Conservation (phyloP, 2,797 vertebrate genomes). For the Valencia hispanica region DNA sequence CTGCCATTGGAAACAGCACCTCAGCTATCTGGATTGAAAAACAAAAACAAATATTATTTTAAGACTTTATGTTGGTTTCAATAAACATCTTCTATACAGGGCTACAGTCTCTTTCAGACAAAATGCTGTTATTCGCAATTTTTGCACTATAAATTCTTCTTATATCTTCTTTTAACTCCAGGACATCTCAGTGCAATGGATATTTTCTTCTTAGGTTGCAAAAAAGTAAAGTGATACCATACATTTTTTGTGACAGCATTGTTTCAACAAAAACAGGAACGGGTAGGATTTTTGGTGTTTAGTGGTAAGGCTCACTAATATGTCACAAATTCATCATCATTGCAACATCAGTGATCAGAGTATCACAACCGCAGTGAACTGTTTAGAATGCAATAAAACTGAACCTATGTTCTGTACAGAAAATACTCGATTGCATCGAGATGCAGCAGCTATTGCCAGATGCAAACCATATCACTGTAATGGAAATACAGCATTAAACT, state of each 20-base stretch:
- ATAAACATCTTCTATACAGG: not conserved
- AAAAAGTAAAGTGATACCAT: not conserved
- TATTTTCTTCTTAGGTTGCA: not conserved
- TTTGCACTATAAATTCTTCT: not conserved
- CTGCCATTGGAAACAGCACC: conserved; percentile 88
- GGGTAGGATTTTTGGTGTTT: no score
- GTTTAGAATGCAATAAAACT: no score
- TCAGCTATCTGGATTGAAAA: conserved; percentile 87
- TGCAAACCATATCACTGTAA: no score
- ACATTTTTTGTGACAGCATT: not conserved
- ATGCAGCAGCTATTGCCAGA: no score
- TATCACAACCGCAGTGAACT: no score
- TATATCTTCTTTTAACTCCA: not conserved
- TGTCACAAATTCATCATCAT: no score
- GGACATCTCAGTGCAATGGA: not conserved
- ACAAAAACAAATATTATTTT: not conserved
- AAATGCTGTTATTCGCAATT: not conserved
- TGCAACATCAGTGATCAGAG: no score
- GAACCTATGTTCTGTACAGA: no score
- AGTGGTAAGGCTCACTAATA: no score
- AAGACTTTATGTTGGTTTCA: not conserved
- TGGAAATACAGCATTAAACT: no score
- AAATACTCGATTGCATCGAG: not conserved
- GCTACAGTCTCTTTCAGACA: not conserved
- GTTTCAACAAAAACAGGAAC: not conserved